phyloP scores from a whole-genome alignment of 1,140 invertebrate genomes.

The Archegozetes longisetosus region DNA sequence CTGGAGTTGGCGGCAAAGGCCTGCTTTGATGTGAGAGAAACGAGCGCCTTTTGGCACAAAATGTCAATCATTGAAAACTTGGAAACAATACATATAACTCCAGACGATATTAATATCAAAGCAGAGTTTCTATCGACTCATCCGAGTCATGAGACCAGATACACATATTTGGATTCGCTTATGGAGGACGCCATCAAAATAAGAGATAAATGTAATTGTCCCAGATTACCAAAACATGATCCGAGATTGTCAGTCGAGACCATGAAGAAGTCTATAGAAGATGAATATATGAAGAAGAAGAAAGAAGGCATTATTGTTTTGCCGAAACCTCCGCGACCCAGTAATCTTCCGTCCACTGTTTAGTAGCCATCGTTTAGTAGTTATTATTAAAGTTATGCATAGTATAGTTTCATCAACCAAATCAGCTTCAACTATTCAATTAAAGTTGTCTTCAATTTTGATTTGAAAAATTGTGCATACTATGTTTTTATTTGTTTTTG shows the following conservation, averaged over 20 bases:
- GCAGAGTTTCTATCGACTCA: conserved; percentile 43
- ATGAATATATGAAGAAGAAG: neutral
- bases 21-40: conserved; percentile 45
- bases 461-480: no score
- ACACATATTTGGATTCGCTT: conserved; percentile 32
- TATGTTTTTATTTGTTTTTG: no score
- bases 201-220: conserved; percentile 17
- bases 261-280: neutral
- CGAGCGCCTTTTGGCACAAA: conserved; percentile 41
- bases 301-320: neutral
- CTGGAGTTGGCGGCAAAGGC: conserved; percentile 44
- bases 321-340: neutral
- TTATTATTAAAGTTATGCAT: neutral
- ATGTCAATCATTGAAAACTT: conserved; percentile 32
- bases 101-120: conserved; percentile 17
- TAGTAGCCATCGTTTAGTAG: neutral
- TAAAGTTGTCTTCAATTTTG: no score
- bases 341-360: neutral
- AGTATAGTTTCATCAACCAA: no score
- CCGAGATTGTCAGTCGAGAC: conserved; percentile 12
- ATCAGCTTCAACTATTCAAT: no score
- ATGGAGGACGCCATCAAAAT: conserved; percentile 29
- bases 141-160: conserved; percentile 37
- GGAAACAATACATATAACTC: conserved; percentile 18
- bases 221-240: conserved; percentile 15